phyloP scores from a whole-genome alignment of 1,140 invertebrate genomes.

The Nixonia krombeini region DNA sequence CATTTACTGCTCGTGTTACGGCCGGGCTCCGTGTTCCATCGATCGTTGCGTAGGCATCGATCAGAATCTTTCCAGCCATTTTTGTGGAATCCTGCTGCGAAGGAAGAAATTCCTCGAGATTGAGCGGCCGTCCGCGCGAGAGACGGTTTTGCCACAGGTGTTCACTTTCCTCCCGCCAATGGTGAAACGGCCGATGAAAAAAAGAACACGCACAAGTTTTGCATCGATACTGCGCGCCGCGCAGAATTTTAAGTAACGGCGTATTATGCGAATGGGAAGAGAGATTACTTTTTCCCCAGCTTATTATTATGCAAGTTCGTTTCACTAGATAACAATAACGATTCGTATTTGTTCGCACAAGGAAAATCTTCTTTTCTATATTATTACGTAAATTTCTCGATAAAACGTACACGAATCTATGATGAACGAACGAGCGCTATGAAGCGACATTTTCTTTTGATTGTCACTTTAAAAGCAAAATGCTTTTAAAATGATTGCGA shows the following conservation, averaged over 20 bases:
- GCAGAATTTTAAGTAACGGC: slow-evolving; percentile 32
- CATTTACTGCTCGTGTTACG: slow-evolving; percentile 47
- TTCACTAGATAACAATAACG: no score
- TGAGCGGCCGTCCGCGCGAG: slow-evolving; percentile 45
- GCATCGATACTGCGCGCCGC: slow-evolving; percentile 20
- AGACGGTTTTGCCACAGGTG: slow-evolving; percentile 47
- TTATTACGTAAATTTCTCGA: no score
- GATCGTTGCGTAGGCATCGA: slow-evolving; percentile 44
- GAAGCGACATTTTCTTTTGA: no score
- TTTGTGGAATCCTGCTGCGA: slow-evolving; percentile 26
- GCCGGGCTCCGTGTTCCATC: slow-evolving; percentile 12
- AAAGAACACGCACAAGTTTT: slow-evolving; percentile 41
- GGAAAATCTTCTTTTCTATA: no score
- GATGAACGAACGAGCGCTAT: no score
- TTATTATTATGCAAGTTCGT: no score
- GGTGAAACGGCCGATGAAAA: slow-evolving; percentile 36
- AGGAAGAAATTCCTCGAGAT: slow-evolving; percentile 45
- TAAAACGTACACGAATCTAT: no score
- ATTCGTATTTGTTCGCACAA: no score
- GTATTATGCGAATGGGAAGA: not conserved
- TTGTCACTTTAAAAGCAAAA: no score
- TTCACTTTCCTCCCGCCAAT: slow-evolving; percentile 33
- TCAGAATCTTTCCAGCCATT: slow-evolving; percentile 38
- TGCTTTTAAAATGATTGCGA: slow-evolving; percentile 43
- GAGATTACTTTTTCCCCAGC: no score